Evolutionary conservation across 2,797 vertebrate species (phyloP), one percentile per base, ranked within the genome.

Genomic region (Poeciliopsis turneri): DNA sequence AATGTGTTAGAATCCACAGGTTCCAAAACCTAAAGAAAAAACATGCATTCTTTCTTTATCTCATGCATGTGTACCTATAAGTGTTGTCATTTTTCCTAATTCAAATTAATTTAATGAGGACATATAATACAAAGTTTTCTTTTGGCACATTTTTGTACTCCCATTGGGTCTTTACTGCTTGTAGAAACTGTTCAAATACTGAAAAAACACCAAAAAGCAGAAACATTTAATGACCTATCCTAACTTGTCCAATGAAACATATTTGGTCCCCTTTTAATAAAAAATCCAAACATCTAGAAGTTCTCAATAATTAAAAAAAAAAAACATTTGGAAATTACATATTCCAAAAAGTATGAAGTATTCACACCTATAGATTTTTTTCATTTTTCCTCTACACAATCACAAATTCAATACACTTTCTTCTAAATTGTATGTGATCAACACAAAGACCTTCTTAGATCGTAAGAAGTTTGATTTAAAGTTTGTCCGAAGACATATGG

Each of bases 11-110:
- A 51, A 51, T 53, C 51, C 33, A 78, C 74, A 72, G 47, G 77
- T 61, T 80, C 18, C 74, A 13, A 69, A 70, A 74, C 74, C 74
- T 70, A 75, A 25, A 10, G n/a, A 12, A 68, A 66, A 23, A 36
- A 4, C 2, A 0, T 10, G 18, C 36, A 53, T 23, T 75, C 12
- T 4, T 5, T 33, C 18, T 68, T 20, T 49, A 80, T 78, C 73
- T 74, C 20, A 55, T 23, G 20, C 46, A 55, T 72, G 51, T 30
- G 39, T 79, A 47, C 74, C 39, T 61, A 41, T 36, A 69, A 64
- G 81, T 68, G n/a, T 53, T 43, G 4, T 39, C 2, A 71, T 80
- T 46, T 66, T 77, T 82, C 28, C 25, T 15, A 74, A 28, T 43
- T 20, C 3, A 36, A 45, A n/a, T 13, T 12, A n/a, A n/a, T 13